These are phyloP conservation scores for Sminthopsis crassicaudata DNA, from an alignment of 2,113 vertebrate species.

Conservation along the genomic window DNA sequence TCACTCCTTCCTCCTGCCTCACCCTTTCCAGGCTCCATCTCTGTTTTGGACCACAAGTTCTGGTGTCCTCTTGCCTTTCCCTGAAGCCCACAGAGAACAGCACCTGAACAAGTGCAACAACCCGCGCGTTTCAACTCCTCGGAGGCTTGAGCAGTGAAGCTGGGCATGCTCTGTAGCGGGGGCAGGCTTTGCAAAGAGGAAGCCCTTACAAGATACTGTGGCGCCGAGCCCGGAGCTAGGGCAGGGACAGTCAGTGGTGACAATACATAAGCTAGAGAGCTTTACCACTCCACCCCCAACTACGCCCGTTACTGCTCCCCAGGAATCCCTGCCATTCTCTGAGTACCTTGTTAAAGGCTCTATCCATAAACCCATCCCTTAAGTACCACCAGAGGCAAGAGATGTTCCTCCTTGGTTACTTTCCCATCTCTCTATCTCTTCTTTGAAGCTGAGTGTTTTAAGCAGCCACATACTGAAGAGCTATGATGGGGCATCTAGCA, in stretches of 20 bases:
- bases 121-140: constrained; percentile 34
- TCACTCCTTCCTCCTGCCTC: constrained; percentile 35
- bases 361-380: background rate
- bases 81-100: background rate
- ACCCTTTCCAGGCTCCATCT: constrained; percentile 43
- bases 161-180: constrained; percentile 57
- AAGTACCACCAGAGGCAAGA: constrained; percentile 11
- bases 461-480: constrained; percentile 35
- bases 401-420: background rate
- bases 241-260: background rate
- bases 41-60: constrained; percentile 23
- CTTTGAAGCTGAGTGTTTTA: constrained; percentile 54
- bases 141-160: constrained; percentile 40
- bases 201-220: background rate
- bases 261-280: background rate
- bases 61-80: background rate
- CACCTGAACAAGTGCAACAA: background rate
- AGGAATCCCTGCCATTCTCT: background rate
- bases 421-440: constrained; percentile 56
- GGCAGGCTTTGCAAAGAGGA: constrained; percentile 13
- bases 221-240: background rate
- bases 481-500: constrained; percentile 29
- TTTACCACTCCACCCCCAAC: constrained; percentile 7
- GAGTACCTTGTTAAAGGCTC: constrained; percentile 11
- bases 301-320: background rate